phyloP scores from a whole-genome alignment of 2,113 vertebrate species.

The Pachypanchax playfairii region DNA sequence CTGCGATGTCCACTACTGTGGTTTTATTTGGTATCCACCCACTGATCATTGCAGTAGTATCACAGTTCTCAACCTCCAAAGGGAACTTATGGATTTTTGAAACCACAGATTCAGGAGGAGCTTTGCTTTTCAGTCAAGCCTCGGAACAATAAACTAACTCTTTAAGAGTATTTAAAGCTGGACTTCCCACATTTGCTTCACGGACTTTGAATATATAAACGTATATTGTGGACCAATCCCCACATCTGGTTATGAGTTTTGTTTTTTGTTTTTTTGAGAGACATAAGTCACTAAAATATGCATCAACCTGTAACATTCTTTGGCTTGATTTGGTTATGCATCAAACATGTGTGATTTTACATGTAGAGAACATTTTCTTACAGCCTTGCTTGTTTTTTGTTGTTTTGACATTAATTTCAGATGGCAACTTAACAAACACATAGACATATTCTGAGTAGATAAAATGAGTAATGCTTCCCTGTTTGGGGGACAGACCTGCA shows the following conservation, averaged over 20 bases:
- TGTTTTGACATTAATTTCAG: not conserved
- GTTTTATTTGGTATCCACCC: no score
- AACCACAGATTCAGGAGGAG: no score
- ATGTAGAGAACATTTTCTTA: not conserved
- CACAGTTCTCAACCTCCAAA: no score
- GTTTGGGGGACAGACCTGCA: not conserved
- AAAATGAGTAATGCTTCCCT: constrained; percentile 1
- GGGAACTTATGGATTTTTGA: no score
- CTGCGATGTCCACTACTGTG: not conserved
- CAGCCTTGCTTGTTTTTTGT: not conserved
- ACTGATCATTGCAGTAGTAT: no score
- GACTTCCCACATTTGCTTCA: not conserved
- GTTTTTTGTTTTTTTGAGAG: no score
- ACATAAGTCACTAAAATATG: not conserved
- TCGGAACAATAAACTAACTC: not conserved
- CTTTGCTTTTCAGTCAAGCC: no score
- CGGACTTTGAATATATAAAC: no score
- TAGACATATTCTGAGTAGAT: constrained; percentile 11
- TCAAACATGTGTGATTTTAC: not conserved
- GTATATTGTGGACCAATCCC: not conserved
- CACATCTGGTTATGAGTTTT: not conserved
- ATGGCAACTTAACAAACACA: not conserved
- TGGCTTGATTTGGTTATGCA: not conserved
- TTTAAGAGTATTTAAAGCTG: no score
- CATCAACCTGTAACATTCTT: not conserved